These are phyloP conservation scores for Taurulus bubalis DNA, from an alignment of 2,113 vertebrate species.

Conservation along the genomic window DNA sequence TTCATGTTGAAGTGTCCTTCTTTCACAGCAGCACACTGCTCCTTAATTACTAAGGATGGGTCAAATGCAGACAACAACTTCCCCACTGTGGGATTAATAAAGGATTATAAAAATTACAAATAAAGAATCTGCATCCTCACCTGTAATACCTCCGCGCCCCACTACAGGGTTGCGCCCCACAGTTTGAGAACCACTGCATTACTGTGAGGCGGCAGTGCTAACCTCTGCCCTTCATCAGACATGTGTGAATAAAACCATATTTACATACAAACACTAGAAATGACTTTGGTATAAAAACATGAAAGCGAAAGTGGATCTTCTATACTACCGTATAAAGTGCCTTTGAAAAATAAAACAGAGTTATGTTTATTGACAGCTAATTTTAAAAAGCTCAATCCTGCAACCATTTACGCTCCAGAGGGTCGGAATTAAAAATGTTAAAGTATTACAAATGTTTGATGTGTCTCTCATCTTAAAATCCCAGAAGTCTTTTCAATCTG, in stretches of 20 bases:
- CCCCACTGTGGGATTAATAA: no score
- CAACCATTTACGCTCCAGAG: not conserved
- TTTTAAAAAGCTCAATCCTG: constrained; percentile 11
- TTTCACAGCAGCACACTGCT: no score
- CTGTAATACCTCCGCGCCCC: no score
- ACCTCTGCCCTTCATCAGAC: not conserved
- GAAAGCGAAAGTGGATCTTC: not conserved
- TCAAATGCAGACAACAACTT: no score
- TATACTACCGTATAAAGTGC: not conserved
- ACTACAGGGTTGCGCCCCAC: no score
- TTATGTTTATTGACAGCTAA: not conserved
- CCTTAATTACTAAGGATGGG: no score
- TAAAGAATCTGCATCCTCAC: no score
- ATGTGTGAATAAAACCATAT: not conserved
- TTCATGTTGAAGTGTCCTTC: no score
- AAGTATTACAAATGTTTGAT: constrained; percentile 8
- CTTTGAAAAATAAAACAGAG: not conserved
- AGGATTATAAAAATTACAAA: no score
- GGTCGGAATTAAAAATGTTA: constrained; percentile 6
- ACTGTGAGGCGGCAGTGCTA: not conserved
- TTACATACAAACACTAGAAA: not conserved
- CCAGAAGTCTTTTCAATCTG: not conserved
- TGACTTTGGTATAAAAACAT: not conserved
- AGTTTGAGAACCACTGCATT: no score
- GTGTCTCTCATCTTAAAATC: constrained; percentile 8